phyloP scores from a whole-genome alignment of 92 coral and sea anemone species.

The Porites cylindrica region DNA sequence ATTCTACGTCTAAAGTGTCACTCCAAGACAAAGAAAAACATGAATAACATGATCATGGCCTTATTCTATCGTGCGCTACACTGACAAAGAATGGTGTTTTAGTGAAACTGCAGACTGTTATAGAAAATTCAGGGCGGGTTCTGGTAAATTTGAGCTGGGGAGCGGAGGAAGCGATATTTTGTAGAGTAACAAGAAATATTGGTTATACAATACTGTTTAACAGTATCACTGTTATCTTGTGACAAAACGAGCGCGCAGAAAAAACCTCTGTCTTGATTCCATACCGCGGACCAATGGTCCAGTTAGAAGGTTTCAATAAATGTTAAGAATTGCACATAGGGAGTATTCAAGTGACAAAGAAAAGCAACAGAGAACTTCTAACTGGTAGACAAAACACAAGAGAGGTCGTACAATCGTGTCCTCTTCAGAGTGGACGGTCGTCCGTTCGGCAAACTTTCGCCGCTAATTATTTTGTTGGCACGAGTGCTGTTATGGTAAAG shows the following conservation, averaged over 20 bases:
- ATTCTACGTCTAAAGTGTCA: slow-evolving; percentile 1
- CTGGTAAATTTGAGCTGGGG: background rate
- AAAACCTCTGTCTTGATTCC: background rate
- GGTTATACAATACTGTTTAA: too few species aligned
- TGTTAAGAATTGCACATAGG: background rate
- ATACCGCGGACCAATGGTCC: background rate
- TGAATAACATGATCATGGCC: background rate
- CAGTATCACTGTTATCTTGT: background rate
- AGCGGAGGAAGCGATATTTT: slow-evolving; percentile 13
- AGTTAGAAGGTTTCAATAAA: background rate
- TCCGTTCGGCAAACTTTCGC: too few species aligned
- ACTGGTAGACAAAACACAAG: too few species aligned
- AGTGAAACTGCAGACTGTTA: background rate
- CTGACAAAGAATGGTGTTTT: background rate
- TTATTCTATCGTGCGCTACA: too few species aligned
- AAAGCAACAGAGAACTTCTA: too few species aligned
- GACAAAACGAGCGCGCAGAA: background rate
- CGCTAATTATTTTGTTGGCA: too few species aligned
- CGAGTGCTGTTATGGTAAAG: too few species aligned
- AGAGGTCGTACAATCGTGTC: too few species aligned
- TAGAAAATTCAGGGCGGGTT: background rate
- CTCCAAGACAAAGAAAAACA: background rate
- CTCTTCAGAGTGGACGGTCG: too few species aligned
- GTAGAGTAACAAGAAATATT: slow-evolving; percentile 15
- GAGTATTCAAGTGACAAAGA: background rate